These are phyloP conservation scores for Dilophus febrilis DNA, from an alignment of 2,888 invertebrate species.

Conservation along the genomic window DNA sequence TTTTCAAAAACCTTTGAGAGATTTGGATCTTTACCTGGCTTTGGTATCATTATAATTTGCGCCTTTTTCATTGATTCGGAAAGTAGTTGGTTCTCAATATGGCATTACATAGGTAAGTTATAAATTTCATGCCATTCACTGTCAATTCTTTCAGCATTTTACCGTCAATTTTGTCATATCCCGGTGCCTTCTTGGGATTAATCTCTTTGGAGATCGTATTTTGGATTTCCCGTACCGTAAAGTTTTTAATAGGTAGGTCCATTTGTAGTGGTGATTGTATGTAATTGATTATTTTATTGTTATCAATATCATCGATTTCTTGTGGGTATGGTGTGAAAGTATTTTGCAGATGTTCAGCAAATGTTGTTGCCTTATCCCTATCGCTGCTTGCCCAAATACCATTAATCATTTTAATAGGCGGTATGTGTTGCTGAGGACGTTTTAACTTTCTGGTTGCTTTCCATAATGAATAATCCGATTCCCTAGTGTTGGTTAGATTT, in stretches of 20 bases:
- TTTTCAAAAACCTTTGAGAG: conserved; percentile 5
- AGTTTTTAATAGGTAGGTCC: background rate
- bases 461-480: too few species aligned
- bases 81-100: background rate
- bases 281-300: too few species aligned
- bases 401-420: too few species aligned
- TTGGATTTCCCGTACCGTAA: background rate
- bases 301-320: too few species aligned
- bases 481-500: too few species aligned
- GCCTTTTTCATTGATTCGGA: conserved; percentile 1
- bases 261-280: too few species aligned
- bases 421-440: too few species aligned
- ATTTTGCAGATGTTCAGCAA: too few species aligned
- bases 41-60: conserved; percentile 3
- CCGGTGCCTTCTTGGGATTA: background rate
- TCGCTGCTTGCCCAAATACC: too few species aligned
- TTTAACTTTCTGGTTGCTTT: too few species aligned
- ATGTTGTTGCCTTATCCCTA: too few species aligned
- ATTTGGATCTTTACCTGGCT: conserved; percentile 3
- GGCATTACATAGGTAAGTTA: background rate
- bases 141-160: background rate
- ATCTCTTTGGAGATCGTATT: background rate
- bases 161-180: background rate
- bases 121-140: background rate
- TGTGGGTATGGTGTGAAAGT: too few species aligned